These are phyloP conservation scores for Mactra quadrangularis DNA, from an alignment of 1,140 invertebrate species.

Conservation along the genomic window DNA sequence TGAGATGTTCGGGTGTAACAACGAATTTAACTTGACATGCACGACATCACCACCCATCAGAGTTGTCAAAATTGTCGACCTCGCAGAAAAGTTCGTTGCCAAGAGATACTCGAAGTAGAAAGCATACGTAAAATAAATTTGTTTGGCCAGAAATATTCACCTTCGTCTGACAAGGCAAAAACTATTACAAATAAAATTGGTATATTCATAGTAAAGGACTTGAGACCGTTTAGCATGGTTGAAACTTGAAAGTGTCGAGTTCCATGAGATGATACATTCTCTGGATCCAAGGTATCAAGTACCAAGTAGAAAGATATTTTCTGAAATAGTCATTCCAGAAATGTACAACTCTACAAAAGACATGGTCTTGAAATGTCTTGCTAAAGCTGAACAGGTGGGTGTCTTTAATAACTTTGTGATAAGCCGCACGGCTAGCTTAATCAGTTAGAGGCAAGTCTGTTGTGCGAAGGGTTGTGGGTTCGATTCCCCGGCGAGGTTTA, in stretches of 20 bases:
- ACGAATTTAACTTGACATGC: not conserved
- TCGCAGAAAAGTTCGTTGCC: not conserved
- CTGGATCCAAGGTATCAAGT: slow-evolving; percentile 25
- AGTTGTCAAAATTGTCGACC: not conserved
- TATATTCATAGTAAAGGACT: slow-evolving; percentile 34
- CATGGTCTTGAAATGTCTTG: not conserved
- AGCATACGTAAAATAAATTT: not conserved
- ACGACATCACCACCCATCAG: not conserved
- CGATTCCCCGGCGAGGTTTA: not conserved
- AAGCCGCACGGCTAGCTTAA: no score
- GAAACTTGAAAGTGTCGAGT: slow-evolving; percentile 13
- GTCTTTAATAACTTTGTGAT: no score
- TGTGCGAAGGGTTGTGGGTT: no score
- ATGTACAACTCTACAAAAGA: slow-evolving; percentile 7
- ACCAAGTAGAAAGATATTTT: slow-evolving; percentile 28
- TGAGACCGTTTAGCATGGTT: slow-evolving; percentile 35
- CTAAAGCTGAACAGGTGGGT: slow-evolving; percentile 32
- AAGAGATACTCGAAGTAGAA: not conserved
- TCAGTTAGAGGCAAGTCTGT: not conserved
- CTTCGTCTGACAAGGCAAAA: slow-evolving; percentile 1
- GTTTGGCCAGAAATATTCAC: not conserved
- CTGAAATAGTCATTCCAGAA: slow-evolving; percentile 23
- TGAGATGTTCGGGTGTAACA: no score
- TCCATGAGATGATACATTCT: slow-evolving; percentile 3
- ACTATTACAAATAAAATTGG: slow-evolving; percentile 11